Conservation (phyloP, 2,888 invertebrate genomes). For the Dione vanillae region DNA sequence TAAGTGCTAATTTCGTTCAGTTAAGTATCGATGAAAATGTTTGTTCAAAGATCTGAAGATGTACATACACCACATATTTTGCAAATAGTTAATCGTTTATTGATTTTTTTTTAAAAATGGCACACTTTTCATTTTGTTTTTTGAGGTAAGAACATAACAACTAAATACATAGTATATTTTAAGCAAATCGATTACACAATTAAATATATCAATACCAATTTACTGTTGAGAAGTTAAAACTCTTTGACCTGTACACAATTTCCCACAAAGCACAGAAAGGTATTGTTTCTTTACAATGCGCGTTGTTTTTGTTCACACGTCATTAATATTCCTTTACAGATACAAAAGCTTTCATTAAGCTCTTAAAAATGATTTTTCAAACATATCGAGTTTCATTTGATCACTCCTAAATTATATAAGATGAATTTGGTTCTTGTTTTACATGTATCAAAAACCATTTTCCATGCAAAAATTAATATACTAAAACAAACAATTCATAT, state of each 20-base stretch:
- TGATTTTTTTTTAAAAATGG: too few species aligned
- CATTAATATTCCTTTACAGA: constrained; percentile 8
- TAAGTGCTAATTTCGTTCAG: too few species aligned
- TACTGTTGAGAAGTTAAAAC: neutral
- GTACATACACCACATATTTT: too few species aligned
- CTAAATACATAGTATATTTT: neutral
- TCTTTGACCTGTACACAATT: constrained; percentile 9
- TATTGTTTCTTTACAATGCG: constrained; percentile 21
- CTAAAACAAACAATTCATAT: too few species aligned
- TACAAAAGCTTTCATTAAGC: neutral
- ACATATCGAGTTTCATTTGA: neutral
- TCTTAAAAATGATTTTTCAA: neutral
- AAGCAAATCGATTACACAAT: neutral
- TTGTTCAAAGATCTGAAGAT: too few species aligned
- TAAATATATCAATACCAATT: neutral
- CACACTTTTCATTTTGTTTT: too few species aligned
- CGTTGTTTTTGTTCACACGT: neutral
- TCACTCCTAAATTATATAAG: too few species aligned
- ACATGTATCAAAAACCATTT: too few species aligned
- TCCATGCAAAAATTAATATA: too few species aligned
- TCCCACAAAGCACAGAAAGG: constrained; percentile 20
- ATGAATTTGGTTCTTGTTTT: too few species aligned
- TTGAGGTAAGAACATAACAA: neutral
- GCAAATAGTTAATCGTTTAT: too few species aligned
- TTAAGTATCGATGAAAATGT: too few species aligned